A percentile compares a stretch with the other conserved stretches of the same genome.
These are phyloP conservation scores for Hirtodrosophila histrioides DNA, from an alignment of 2,888 invertebrate species.

Conservation along the genomic window DNA sequence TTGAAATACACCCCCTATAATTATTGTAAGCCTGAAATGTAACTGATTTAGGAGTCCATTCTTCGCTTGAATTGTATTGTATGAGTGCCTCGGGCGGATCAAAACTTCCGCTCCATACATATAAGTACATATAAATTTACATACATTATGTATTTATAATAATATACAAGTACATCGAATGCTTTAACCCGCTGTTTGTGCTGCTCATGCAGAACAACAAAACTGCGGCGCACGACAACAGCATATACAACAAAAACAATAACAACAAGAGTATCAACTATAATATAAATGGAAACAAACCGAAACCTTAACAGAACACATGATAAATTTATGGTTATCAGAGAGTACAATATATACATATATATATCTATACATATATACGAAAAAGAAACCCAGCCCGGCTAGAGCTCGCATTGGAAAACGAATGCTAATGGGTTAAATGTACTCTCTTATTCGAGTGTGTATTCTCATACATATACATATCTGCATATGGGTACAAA, in stretches of 20 bases:
- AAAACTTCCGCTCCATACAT: slow-evolving; percentile 38
- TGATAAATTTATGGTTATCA: slow-evolving; percentile 45
- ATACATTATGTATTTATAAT: slow-evolving; percentile 3
- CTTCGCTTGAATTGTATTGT: slow-evolving; percentile 2
- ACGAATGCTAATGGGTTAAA: slow-evolving; percentile 24
- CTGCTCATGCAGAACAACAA: slow-evolving; percentile 50
- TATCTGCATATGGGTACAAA: background rate
- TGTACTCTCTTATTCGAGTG: slow-evolving; percentile 5
- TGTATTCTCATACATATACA: slow-evolving; percentile 12
- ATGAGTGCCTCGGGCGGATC: slow-evolving; percentile 20
- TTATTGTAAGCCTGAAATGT: too few species aligned
- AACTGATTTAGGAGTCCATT: background rate
- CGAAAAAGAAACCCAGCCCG: slow-evolving; percentile 1
- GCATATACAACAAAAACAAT: background rate
- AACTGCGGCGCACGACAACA: slow-evolving; percentile 19
- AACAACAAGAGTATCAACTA: background rate
- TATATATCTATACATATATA: background rate
- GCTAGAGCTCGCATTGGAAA: slow-evolving; percentile 1
- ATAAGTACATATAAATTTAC: background rate
- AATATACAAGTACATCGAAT: slow-evolving; percentile 3
- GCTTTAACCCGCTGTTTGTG: slow-evolving; percentile 25
- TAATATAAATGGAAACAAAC: slow-evolving; percentile 22
- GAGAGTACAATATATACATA: slow-evolving; percentile 17
- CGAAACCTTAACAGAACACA: slow-evolving; percentile 18
- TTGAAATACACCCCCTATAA: too few species aligned